These are phyloP conservation scores for Hoplodrina ambigua DNA, from an alignment of 2,888 invertebrate genomes.

Conservation along the genomic window DNA sequence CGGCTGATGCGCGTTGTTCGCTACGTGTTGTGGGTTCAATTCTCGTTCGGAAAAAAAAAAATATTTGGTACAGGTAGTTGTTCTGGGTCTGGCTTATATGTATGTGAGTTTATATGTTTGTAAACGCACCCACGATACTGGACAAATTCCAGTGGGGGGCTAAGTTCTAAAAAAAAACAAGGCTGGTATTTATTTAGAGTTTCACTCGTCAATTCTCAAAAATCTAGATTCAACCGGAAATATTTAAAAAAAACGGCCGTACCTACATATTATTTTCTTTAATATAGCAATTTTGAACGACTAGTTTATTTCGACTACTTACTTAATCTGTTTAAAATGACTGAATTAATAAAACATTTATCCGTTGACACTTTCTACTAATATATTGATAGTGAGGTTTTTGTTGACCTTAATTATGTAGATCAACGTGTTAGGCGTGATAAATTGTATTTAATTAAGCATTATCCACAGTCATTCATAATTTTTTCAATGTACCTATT, in stretches of 20 bases:
- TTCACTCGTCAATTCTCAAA: conserved; percentile 33
- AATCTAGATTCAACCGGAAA: conserved; percentile 25
- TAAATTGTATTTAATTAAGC: conserved; percentile 27
- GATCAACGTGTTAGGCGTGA: conserved; percentile 34
- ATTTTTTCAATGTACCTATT: conserved; percentile 1
- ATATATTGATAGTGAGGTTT: conserved; percentile 31
- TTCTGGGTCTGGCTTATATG: no score
- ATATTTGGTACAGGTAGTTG: conserved; percentile 5
- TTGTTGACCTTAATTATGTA: conserved; percentile 55
- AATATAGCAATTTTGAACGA: conserved; percentile 39
- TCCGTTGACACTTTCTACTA: conserved; percentile 60
- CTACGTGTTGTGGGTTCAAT: no score
- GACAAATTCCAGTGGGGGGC: no score
- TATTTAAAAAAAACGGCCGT: neutral
- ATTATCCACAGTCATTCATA: conserved; percentile 37
- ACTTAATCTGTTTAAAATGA: conserved; percentile 41
- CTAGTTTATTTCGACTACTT: conserved; percentile 33
- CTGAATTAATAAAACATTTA: conserved; percentile 62
- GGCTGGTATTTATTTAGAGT: conserved; percentile 32
- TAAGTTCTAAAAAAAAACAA: neutral
- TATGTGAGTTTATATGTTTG: no score
- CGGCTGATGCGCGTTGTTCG: no score
- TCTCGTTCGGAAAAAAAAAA: neutral
- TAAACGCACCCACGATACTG: no score
- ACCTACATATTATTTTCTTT: conserved; percentile 9